These are phyloP conservation scores for Lacerta agilis DNA, from an alignment of 2,797 vertebrate genomes.

Conservation along the genomic window DNA sequence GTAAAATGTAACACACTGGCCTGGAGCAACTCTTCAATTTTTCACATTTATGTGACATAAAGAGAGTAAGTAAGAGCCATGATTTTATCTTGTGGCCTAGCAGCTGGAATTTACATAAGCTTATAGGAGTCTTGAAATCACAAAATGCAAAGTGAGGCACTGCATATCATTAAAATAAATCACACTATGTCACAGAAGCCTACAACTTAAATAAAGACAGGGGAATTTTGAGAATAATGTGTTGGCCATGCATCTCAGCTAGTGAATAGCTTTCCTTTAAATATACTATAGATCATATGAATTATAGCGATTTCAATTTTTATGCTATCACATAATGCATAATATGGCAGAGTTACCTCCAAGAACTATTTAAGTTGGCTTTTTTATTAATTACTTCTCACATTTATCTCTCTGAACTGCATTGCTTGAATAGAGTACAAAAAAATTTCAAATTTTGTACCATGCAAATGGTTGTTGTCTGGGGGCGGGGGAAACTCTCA, in stretches of 20 bases:
- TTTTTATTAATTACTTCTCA: constrained; percentile 54
- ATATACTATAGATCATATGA: constrained; percentile 19
- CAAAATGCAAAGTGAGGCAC: constrained; percentile 68
- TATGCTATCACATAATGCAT: constrained; percentile 46
- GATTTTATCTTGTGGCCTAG: constrained; percentile 69
- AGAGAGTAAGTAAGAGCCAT: constrained; percentile 70
- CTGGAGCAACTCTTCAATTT: constrained; percentile 72
- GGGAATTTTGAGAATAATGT: constrained; percentile 44
- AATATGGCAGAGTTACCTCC: constrained; percentile 54
- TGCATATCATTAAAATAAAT: constrained; percentile 68
- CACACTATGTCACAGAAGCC: constrained; percentile 50
- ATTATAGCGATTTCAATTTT: constrained; percentile 51
- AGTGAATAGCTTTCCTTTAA: constrained; percentile 41
- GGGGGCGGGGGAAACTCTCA: neutral
- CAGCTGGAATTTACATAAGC: constrained; percentile 73
- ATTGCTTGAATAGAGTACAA: constrained; percentile 57
- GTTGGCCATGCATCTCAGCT: constrained; percentile 11
- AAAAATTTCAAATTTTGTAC: neutral
- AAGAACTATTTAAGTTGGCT: constrained; percentile 63
- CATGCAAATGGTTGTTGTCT: neutral
- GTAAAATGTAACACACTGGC: constrained; percentile 67
- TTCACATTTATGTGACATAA: constrained; percentile 73
- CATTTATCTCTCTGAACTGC: constrained; percentile 60
- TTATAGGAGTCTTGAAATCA: constrained; percentile 71
- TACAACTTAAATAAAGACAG: constrained; percentile 63